These are phyloP conservation scores for Cerastoderma edule DNA, from an alignment of 2,888 invertebrate species.

Conservation along the genomic window DNA sequence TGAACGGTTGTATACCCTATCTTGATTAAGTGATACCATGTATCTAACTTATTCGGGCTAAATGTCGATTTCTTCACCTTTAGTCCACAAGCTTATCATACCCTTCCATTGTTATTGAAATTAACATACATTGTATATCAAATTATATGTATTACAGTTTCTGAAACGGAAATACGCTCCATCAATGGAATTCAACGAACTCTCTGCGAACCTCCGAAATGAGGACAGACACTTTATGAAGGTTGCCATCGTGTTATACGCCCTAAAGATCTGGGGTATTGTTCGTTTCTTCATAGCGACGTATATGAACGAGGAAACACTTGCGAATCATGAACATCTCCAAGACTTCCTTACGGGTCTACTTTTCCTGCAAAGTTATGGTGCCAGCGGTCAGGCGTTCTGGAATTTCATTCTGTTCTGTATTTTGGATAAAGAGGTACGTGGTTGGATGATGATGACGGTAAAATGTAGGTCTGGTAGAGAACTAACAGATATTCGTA, in stretches of 20 bases:
- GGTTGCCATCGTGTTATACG: conserved; percentile 41
- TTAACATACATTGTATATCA: too few relatives aligned
- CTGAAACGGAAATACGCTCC: neutral
- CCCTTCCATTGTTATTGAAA: too few relatives aligned
- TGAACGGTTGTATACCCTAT: too few relatives aligned
- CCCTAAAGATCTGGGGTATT: conserved; percentile 51
- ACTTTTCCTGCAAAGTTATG: conserved; percentile 51
- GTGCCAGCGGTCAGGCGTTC: conserved; percentile 58
- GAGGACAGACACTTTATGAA: conserved; percentile 50
- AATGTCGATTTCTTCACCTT: neutral
- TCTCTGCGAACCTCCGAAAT: conserved; percentile 16
- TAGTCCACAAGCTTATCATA: neutral
- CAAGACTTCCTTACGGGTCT: conserved; percentile 29
- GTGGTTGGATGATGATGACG: too few relatives aligned
- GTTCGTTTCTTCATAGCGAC: conserved; percentile 49
- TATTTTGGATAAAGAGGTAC: conserved; percentile 41
- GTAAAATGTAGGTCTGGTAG: too few relatives aligned
- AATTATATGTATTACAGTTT: neutral
- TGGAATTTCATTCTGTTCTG: conserved; percentile 59
- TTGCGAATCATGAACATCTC: conserved; percentile 3
- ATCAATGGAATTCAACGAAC: neutral
- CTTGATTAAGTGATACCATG: too few relatives aligned
- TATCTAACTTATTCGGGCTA: neutral
- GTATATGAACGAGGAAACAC: conserved; percentile 8
- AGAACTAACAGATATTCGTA: too few relatives aligned